phyloP scores from a whole-genome alignment of 2,888 invertebrate species.

The Neoitamus cyanurus region DNA sequence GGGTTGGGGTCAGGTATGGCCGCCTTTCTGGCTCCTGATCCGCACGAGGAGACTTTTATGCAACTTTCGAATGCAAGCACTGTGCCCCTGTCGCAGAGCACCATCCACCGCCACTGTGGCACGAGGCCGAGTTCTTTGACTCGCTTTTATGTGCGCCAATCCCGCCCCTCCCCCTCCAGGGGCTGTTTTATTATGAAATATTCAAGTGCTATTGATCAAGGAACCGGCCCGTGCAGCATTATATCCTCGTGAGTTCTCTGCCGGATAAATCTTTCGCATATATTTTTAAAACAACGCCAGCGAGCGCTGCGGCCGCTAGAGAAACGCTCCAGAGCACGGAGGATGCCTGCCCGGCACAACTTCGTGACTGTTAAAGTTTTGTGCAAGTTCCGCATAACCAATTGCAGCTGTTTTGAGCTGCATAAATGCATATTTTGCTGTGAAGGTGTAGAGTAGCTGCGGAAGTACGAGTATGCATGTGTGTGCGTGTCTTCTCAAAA shows the following conservation, averaged over 20 bases:
- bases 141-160: not conserved
- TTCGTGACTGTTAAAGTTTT: not conserved
- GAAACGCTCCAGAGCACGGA: not conserved
- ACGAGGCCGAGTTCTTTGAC: not conserved
- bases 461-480: not conserved
- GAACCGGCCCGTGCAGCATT: not conserved
- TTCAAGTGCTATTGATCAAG: constrained; percentile 24
- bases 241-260: not conserved
- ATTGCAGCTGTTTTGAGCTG: not conserved
- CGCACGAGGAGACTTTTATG: not conserved
- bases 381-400: not conserved
- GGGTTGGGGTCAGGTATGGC: not conserved
- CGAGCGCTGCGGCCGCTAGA: too few relatives aligned
- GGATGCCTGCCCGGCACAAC: not conserved
- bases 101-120: not conserved
- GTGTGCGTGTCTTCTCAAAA: not conserved
- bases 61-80: constrained; percentile 20
- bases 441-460: not conserved
- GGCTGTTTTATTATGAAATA: constrained; percentile 19
- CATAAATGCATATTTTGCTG: not conserved
- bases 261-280: constrained; percentile 15
- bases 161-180: not conserved
- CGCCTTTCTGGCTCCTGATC: not conserved
- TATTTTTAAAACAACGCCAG: not conserved
- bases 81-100: not conserved